Base-by-base conservation (phyloP, 2,797 vertebrate species). In the Setipinna tenuifilis region DNA sequence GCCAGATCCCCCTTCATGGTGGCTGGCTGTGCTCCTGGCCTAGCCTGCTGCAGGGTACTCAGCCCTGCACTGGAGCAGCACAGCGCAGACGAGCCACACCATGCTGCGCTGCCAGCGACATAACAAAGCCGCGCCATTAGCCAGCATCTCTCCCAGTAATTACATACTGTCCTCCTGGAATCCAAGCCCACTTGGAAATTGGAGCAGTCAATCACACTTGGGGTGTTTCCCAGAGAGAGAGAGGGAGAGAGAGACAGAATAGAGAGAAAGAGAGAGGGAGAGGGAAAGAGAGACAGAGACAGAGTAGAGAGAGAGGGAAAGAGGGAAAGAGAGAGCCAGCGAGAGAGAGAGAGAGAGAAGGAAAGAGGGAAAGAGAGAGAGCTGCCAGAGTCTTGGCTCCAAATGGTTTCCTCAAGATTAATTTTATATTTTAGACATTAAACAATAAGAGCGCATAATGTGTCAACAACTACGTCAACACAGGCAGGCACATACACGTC, bases 151-250 rank as follows among this genome's bases (percentile, higher is more conserved):
- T 14, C 50, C 50, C 50, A 54, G 50, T 54, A 54, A 54, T 54
- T 54, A 54, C 50, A 54, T 9, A 54, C 50, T 54, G 50, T 54
- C 50, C 14, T 54, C 50, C 7, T 54, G 54, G 59, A 88, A 86
- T 85, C 58, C 61, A 54, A 83, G 25, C 57, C 3, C 81, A 80
- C 41, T 57, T 3, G 21, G 65, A 83, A 83, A 88, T 46, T 81
- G 7, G 17, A 87, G 68, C 14, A 85, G 81, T 88, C 85, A 85
- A 83, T 87, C 75, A 83, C 54, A 62, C 68, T 46, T 2, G 23
- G 85, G 85, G 61, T 48, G 81, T 82, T 84, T 83, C 83, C 82
- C 44, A 21, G 9, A 82, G 14, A 83, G 35, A 82, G 35, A 68
- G 31, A 19, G 50, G 41, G n/a, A 81, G 23, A 31, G 62, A 31